Percentiles rank a stretch among this genome's conserved stretches.
These are phyloP conservation scores for Hyposoter didymator DNA, from an alignment of 2,888 invertebrate genomes.

Conservation along the genomic window DNA sequence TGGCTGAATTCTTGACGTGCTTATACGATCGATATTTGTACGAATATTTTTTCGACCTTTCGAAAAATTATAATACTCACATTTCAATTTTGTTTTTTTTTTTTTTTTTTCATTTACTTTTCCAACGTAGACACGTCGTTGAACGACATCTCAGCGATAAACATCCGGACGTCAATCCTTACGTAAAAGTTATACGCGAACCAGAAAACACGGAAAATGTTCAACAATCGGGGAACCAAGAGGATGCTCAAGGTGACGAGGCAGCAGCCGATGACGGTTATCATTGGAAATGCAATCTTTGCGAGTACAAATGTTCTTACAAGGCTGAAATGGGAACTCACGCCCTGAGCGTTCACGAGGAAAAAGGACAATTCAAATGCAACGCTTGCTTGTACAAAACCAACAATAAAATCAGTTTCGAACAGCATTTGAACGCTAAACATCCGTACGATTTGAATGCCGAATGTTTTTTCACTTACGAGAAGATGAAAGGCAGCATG, in stretches of 20 bases:
- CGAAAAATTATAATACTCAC: not conserved
- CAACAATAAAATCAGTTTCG: conserved; percentile 86
- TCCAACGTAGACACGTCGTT: conserved; percentile 84
- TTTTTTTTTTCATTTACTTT: not conserved
- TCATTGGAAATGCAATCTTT: conserved; percentile 90
- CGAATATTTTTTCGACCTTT: not conserved
- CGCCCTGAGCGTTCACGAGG: conserved; percentile 86
- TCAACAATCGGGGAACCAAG: conserved; percentile 71
- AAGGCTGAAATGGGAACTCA: conserved; percentile 88
- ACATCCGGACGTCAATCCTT: conserved; percentile 86
- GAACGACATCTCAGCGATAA: conserved; percentile 89
- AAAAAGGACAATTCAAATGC: conserved; percentile 90
- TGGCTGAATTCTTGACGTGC: not conserved
- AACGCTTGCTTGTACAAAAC: conserved; percentile 87
- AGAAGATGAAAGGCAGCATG: conserved; percentile 83
- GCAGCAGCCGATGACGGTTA: conserved; percentile 85
- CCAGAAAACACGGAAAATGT: conserved; percentile 80
- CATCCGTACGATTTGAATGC: conserved; percentile 85
- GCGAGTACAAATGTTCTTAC: conserved; percentile 87
- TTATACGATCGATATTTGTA: conserved; percentile 12
- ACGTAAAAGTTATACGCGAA: conserved; percentile 85
- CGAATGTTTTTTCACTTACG: conserved; percentile 84
- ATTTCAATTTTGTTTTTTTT: no score
- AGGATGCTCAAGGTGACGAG: conserved; percentile 74
- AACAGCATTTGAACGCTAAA: conserved; percentile 87